phyloP scores from a whole-genome alignment of 2,113 vertebrate genomes.

The Microtus montanus region DNA sequence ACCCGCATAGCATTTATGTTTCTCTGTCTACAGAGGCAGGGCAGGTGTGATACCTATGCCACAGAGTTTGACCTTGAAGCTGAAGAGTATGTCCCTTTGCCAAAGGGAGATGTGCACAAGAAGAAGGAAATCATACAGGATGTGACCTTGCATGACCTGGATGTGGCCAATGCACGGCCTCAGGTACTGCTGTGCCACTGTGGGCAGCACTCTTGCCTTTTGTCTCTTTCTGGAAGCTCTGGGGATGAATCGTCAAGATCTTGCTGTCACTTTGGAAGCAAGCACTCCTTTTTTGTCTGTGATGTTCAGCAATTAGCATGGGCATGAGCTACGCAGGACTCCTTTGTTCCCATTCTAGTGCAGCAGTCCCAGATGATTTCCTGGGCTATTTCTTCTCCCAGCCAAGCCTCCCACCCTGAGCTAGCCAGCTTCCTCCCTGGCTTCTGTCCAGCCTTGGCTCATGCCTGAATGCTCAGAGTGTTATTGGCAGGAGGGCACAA shows the following conservation, averaged over 20 bases:
- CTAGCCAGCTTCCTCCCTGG: conserved; percentile 34
- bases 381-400: neutral
- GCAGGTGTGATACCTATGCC: conserved; percentile 98
- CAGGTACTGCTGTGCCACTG: conserved; percentile 87
- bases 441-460: conserved; percentile 46
- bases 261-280: neutral
- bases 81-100: conserved; percentile 98
- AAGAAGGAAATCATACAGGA: conserved; percentile 99
- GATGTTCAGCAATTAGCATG: conserved; percentile 67
- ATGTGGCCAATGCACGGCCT: conserved; percentile 95
- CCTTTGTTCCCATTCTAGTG: conserved; percentile 28
- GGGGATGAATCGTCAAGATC: conserved; percentile 34
- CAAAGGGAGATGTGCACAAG: conserved; percentile 99
- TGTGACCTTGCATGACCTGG: conserved; percentile 97
- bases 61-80: conserved; percentile 99
- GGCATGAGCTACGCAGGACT: conserved; percentile 30
- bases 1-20: conserved; percentile 79
- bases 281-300: conserved; percentile 52
- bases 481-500: neutral
- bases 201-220: neutral
- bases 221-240: neutral
- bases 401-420: conserved; percentile 16
- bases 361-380: conserved; percentile 61
- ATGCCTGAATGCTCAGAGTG: neutral
- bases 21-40: conserved; percentile 92